These are phyloP conservation scores for Picathartes gymnocephalus DNA, from an alignment of 2,113 vertebrate genomes.

Conservation along the genomic window DNA sequence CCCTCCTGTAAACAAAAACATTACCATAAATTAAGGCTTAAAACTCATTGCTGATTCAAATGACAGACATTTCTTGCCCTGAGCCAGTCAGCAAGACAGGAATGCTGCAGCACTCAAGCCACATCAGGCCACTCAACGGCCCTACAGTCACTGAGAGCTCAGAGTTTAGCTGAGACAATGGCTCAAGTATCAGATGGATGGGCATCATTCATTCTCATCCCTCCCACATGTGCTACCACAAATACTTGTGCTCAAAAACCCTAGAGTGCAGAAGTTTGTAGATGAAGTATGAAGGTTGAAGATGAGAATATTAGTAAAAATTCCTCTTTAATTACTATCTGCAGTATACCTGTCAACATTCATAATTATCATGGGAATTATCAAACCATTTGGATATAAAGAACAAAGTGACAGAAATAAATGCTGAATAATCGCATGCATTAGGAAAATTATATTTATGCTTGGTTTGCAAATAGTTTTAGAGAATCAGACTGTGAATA, in stretches of 20 bases:
- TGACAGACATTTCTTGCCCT: background rate
- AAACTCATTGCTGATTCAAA: background rate
- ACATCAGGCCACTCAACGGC: background rate
- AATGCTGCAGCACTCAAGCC: background rate
- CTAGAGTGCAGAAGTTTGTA: background rate
- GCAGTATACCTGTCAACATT: background rate
- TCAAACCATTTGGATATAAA: background rate
- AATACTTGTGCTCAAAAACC: background rate
- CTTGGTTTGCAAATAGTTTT: background rate
- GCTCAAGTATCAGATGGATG: background rate
- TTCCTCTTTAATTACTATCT: background rate
- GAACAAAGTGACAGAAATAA: background rate
- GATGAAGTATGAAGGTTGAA: background rate
- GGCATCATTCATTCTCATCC: background rate
- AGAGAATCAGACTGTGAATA: background rate
- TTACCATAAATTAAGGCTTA: background rate
- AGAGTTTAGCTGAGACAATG: background rate
- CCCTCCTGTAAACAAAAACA: background rate
- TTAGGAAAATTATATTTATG: background rate
- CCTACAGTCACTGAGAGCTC: background rate
- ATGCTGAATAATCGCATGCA: background rate
- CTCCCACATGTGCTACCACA: background rate
- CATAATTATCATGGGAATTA: background rate
- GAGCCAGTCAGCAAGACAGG: background rate
- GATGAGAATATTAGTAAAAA: background rate